phyloP scores from a whole-genome alignment of 2,113 vertebrate genomes.

The Blennius ocellaris region DNA sequence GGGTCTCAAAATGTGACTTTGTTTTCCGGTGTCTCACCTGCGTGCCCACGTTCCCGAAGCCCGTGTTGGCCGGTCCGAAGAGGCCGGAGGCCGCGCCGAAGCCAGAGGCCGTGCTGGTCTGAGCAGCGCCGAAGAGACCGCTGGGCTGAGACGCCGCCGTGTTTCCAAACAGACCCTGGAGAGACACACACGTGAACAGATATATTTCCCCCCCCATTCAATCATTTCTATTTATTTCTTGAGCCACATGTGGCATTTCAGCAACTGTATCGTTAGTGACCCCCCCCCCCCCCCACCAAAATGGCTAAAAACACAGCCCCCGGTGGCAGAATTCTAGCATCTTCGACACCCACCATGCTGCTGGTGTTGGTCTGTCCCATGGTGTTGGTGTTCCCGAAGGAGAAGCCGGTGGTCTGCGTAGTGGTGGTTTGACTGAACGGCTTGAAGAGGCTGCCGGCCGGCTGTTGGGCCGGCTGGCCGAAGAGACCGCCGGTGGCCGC shows the following conservation, averaged over 20 bases:
- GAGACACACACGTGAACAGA: not conserved
- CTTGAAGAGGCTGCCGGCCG: slow-evolving; percentile 88
- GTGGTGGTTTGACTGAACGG: slow-evolving; percentile 92
- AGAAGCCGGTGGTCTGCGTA: slow-evolving; percentile 89
- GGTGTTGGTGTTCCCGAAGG: slow-evolving; percentile 89
- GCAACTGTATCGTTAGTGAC: too few species aligned
- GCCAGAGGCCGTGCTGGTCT: slow-evolving; percentile 89
- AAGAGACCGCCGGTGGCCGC: slow-evolving; percentile 88
- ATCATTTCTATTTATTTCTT: too few species aligned
- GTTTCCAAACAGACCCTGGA: slow-evolving; percentile 93
- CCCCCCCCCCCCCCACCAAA: too few species aligned
- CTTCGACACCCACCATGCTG: slow-evolving; percentile 85
- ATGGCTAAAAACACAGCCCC: too few species aligned
- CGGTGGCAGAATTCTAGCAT: too few species aligned
- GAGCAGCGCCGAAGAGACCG: slow-evolving; percentile 90
- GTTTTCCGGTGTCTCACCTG: slow-evolving; percentile 77
- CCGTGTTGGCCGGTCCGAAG: slow-evolving; percentile 89
- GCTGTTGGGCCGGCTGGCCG: slow-evolving; percentile 76
- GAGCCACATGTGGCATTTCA: too few species aligned
- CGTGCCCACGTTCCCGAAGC: slow-evolving; percentile 89
- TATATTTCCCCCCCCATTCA: too few species aligned
- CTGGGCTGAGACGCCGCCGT: slow-evolving; percentile 87
- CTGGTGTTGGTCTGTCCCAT: slow-evolving; percentile 91
- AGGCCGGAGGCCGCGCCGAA: slow-evolving; percentile 88
- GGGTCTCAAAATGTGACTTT: too few species aligned